Evolutionary conservation across 1,140 invertebrate genomes (phyloP), one percentile per base, ranked within the genome.

Genomic region (Drosophila sp.): DNA sequence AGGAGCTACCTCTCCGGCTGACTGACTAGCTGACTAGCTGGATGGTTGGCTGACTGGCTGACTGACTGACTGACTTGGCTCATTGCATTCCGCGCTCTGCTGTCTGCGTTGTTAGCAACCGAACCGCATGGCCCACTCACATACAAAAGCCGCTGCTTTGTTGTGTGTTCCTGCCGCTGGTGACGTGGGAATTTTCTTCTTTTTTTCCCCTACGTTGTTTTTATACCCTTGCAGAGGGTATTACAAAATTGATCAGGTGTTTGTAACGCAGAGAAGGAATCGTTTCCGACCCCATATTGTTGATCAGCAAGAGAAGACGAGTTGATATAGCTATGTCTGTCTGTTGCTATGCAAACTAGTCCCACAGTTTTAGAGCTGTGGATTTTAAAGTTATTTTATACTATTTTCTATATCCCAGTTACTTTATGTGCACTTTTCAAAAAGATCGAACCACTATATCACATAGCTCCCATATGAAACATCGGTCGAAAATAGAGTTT

Each of bases 91-190:
- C 10, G 41, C 29, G 62, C 44, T 25, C 35, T 27, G 44, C 41
- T 30, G 54, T 60, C 54, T 68, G 65, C 57, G 56, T 50, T 32
- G 44, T 60, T 62, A 56, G 60, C 56, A 76, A 81, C 77, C 44
- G 44, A 78, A 66, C 74, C 74, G 61, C 81, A 84, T 65, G 66
- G 35, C 67, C 67, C 75, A 75, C 66, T 66, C 66, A 25, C 64
- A 66, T 65, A 75, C 81, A 85, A 85, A 85, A 25, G 23, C 44
- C 44, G 70, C 54, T 56, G 65, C 76, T 77, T 84, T 83, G 80
- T 84, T 85, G 74, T 80, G 73, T 38, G 58, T 62, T 67, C 17
- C 54, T 60, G 56, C 32, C 29, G 41, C 38, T 57, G 70, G 62
- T 67, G 47, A 50, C 60, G 30, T 33, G 25, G 38, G 29, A 35